Evolutionary conservation across 2,888 invertebrate genomes (phyloP).

Genomic region (Brachylomia viminalis): DNA sequence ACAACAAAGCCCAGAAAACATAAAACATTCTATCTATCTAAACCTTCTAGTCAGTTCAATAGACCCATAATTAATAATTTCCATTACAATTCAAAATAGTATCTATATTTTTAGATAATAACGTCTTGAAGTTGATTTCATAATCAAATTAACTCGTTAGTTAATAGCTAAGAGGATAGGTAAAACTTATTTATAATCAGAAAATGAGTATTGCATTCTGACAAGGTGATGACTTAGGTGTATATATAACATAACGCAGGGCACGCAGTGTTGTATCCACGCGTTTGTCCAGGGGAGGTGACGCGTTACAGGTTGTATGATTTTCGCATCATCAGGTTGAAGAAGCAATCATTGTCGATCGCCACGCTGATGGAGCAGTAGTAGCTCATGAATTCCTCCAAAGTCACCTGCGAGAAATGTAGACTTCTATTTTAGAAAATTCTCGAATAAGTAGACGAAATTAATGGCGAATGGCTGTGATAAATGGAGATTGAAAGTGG

Average conservation of each 20-base stretch:
- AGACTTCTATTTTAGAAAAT: background rate
- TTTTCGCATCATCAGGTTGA: constrained; percentile 98
- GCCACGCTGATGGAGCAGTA: constrained; percentile 98
- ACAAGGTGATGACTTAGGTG: constrained; percentile 11
- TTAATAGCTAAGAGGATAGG: constrained; percentile 12
- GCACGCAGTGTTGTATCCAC: constrained; percentile 36
- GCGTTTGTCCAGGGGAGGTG: constrained; percentile 10
- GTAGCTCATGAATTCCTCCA: constrained; percentile 98
- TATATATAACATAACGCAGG: constrained; percentile 26
- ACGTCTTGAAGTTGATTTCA: constrained; percentile 25
- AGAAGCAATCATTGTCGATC: constrained; percentile 98
- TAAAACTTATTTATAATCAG: constrained; percentile 5
- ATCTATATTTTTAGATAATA: constrained; percentile 49
- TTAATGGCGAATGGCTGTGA: background rate
- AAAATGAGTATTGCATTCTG: constrained; percentile 4
- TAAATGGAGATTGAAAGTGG: background rate
- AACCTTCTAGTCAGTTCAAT: background rate
- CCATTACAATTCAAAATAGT: constrained; percentile 37
- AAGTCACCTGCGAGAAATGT: constrained; percentile 93
- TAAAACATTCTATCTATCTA: background rate
- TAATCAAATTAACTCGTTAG: constrained; percentile 45
- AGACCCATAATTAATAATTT: constrained; percentile 7
- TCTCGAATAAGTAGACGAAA: background rate
- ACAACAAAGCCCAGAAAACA: constrained; percentile 29
- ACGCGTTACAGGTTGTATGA: constrained; percentile 95